phyloP scores from a whole-genome alignment of 2,888 invertebrate species.

The Phengaris alcon region DNA sequence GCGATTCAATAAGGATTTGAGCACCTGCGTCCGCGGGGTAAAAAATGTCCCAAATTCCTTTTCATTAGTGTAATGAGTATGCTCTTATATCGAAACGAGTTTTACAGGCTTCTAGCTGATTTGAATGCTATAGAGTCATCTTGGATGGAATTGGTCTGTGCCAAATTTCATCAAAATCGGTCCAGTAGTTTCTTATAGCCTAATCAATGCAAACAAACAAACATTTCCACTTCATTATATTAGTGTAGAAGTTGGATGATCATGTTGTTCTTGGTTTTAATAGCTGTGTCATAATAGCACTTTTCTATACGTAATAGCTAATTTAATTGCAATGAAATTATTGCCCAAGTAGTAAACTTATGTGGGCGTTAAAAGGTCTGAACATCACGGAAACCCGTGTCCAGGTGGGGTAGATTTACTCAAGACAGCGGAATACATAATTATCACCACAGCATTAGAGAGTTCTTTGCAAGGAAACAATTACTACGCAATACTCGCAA shows the following conservation, averaged over 20 bases:
- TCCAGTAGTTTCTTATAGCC: too few relatives aligned
- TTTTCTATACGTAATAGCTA: background rate
- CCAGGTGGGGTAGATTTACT: slow-evolving; percentile 4
- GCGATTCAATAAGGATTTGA: slow-evolving; percentile 23
- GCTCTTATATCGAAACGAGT: background rate
- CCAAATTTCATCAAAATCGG: too few relatives aligned
- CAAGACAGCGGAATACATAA: background rate
- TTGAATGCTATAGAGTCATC: background rate
- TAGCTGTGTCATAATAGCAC: background rate
- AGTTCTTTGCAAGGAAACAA: slow-evolving; percentile 27
- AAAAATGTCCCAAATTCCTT: slow-evolving; percentile 23
- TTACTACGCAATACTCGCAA: slow-evolving; percentile 37
- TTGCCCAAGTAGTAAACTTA: background rate
- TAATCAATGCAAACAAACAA: too few relatives aligned
- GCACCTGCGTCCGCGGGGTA: slow-evolving; percentile 21
- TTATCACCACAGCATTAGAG: slow-evolving; percentile 10
- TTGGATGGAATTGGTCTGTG: too few relatives aligned
- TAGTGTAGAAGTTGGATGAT: background rate
- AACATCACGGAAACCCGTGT: background rate
- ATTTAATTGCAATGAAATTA: background rate
- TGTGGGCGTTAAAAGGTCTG: background rate
- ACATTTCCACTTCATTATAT: too few relatives aligned
- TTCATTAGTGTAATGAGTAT: slow-evolving; percentile 15
- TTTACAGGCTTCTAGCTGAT: background rate
- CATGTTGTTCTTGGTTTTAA: background rate